These are phyloP conservation scores for Scaptomyza cyrtandrae DNA, from an alignment of 2,888 invertebrate genomes.

Conservation along the genomic window DNA sequence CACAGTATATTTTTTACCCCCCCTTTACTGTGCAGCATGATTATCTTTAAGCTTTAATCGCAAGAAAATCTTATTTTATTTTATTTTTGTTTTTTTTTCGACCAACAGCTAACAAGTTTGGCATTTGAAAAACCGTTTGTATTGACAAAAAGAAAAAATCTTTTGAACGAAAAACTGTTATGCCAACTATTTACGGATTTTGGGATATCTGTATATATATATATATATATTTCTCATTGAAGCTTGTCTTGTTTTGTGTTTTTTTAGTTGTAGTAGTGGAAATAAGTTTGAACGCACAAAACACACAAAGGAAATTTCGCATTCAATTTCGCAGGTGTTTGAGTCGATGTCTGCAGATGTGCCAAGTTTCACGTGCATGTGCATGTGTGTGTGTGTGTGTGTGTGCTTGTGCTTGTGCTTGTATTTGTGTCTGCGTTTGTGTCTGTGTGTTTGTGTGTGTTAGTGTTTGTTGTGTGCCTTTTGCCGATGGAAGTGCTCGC, in stretches of 20 bases:
- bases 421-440: too few species aligned
- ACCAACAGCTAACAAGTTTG: slow-evolving; percentile 27
- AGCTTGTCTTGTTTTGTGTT: slow-evolving; percentile 13
- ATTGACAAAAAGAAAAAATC: slow-evolving; percentile 54
- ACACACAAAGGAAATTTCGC: slow-evolving; percentile 71
- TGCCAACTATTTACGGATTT: slow-evolving; percentile 62
- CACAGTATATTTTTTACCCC: neutral
- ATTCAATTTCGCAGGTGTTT: slow-evolving; percentile 77
- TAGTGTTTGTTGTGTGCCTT: slow-evolving; percentile 38
- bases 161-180: slow-evolving; percentile 66
- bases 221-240: slow-evolving; percentile 10
- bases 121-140: slow-evolving; percentile 63
- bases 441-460: slow-evolving; percentile 2
- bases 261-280: slow-evolving; percentile 27
- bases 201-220: slow-evolving; percentile 6
- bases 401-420: slow-evolving; percentile 2
- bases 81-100: slow-evolving; percentile 17
- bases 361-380: slow-evolving; percentile 21
- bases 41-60: neutral
- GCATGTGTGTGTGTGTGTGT: slow-evolving; percentile 14
- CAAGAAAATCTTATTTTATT: neutral
- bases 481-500: slow-evolving; percentile 48
- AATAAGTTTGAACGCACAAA: slow-evolving; percentile 63
- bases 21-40: slow-evolving; percentile 11
- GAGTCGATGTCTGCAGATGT: slow-evolving; percentile 56